These are phyloP conservation scores for Gnatocerus cornutus DNA, from an alignment of 2,888 invertebrate species.

Conservation along the genomic window DNA sequence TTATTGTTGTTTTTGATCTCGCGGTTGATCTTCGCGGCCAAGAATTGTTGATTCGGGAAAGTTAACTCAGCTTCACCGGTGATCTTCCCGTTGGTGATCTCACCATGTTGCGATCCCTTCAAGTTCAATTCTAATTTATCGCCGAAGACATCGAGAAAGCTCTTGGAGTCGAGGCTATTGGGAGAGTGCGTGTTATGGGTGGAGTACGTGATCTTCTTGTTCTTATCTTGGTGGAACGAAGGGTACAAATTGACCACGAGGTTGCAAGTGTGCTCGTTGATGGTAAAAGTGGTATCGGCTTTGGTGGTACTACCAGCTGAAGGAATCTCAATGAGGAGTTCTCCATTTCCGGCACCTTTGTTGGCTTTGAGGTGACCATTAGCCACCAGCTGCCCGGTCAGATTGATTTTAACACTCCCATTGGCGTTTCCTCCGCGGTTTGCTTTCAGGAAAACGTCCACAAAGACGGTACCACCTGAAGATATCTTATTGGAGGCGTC, in stretches of 20 bases:
- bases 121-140: slow-evolving; percentile 71
- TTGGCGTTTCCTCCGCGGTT: slow-evolving; percentile 69
- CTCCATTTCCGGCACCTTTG: slow-evolving; percentile 79
- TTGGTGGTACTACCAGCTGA: slow-evolving; percentile 77
- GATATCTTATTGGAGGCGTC: slow-evolving; percentile 74
- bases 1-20: slow-evolving; percentile 60
- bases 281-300: slow-evolving; percentile 76
- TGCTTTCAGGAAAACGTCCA: slow-evolving; percentile 75
- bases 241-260: slow-evolving; percentile 78
- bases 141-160: slow-evolving; percentile 69
- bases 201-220: slow-evolving; percentile 78
- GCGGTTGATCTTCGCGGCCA: slow-evolving; percentile 69
- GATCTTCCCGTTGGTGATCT: slow-evolving; percentile 69
- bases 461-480: slow-evolving; percentile 71
- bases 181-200: slow-evolving; percentile 76
- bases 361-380: slow-evolving; percentile 78
- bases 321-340: slow-evolving; percentile 75
- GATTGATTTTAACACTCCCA: slow-evolving; percentile 74
- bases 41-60: slow-evolving; percentile 72
- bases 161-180: slow-evolving; percentile 77
- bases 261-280: slow-evolving; percentile 76
- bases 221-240: slow-evolving; percentile 81
- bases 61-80: slow-evolving; percentile 72
- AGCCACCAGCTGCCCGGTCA: slow-evolving; percentile 77
- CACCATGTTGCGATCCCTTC: slow-evolving; percentile 71